Evolutionary conservation across 2,888 invertebrate genomes (phyloP).

Genomic region (Eumerus sabulonum): DNA sequence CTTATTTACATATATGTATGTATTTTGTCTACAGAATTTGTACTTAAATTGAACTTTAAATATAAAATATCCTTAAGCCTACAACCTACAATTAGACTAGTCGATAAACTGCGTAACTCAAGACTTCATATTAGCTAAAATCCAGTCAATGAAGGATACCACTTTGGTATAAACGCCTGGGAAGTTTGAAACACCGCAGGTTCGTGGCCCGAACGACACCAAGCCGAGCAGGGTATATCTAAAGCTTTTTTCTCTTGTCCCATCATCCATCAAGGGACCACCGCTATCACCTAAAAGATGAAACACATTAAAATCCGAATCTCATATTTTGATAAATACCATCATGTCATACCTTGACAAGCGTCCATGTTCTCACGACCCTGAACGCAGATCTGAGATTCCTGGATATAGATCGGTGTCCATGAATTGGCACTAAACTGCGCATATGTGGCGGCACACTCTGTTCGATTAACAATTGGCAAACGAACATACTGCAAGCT

Average conservation of each 20-base stretch:
- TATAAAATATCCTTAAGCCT: too few relatives aligned
- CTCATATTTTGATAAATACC: neutral
- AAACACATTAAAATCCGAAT: too few relatives aligned
- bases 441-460: conserved; percentile 77
- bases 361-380: conserved; percentile 78
- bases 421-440: conserved; percentile 77
- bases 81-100: neutral
- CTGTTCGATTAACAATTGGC: conserved; percentile 78
- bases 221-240: conserved; percentile 74
- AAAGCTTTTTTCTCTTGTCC: conserved; percentile 65
- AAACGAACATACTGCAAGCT: conserved; percentile 79
- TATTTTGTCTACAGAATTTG: too few relatives aligned
- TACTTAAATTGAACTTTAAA: too few relatives aligned
- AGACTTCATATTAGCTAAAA: conserved; percentile 72
- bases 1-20: too few relatives aligned
- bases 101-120: neutral
- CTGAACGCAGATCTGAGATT: conserved; percentile 77
- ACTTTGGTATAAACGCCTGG: conserved; percentile 79
- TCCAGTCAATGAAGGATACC: conserved; percentile 78
- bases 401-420: conserved; percentile 77
- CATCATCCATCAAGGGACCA: conserved; percentile 77
- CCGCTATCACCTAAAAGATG: conserved; percentile 75
- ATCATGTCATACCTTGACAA: conserved; percentile 73
- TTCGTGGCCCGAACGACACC: conserved; percentile 77
- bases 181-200: conserved; percentile 76